Evolutionary conservation across 2,797 vertebrate genomes (phyloP).

Genomic region (Pelochelys cantorii): DNA sequence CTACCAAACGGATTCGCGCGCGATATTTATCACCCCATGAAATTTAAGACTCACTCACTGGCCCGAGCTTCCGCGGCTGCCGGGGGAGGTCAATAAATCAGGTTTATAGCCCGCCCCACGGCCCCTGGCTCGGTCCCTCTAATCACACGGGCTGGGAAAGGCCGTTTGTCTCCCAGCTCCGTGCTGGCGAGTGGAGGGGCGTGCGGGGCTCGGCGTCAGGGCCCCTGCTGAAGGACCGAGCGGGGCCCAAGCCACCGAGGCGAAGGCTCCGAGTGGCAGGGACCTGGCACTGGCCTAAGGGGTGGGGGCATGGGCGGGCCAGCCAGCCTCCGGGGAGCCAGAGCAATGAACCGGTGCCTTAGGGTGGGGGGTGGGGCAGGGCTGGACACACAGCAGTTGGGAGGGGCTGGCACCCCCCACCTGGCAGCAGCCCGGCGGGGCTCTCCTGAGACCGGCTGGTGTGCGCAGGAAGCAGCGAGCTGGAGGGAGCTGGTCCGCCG

Average conservation of each 20-base stretch:
- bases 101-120: conserved; percentile 71
- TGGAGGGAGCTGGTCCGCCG: neutral
- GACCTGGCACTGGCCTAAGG: neutral
- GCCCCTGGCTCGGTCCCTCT: conserved; percentile 66
- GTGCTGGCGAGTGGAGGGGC: conserved; percentile 52
- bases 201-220: conserved; percentile 38
- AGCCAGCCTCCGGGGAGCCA: neutral
- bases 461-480: neutral
- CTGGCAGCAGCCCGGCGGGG: neutral
- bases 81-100: conserved; percentile 77
- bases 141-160: conserved; percentile 59
- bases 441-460: neutral
- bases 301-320: neutral
- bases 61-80: conserved; percentile 56
- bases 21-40: conserved; percentile 80
- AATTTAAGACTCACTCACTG: conserved; percentile 78
- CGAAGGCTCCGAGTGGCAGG: neutral
- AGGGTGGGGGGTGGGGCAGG: neutral
- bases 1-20: conserved; percentile 80
- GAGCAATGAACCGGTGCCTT: neutral
- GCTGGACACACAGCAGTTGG: neutral
- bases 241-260: accelerated
- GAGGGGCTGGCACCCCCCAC: neutral
- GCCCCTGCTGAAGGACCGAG: neutral
- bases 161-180: conserved; percentile 48